These are phyloP conservation scores for Lumbricus terrestris DNA, from an alignment of 2,888 invertebrate genomes.

Conservation along the genomic window DNA sequence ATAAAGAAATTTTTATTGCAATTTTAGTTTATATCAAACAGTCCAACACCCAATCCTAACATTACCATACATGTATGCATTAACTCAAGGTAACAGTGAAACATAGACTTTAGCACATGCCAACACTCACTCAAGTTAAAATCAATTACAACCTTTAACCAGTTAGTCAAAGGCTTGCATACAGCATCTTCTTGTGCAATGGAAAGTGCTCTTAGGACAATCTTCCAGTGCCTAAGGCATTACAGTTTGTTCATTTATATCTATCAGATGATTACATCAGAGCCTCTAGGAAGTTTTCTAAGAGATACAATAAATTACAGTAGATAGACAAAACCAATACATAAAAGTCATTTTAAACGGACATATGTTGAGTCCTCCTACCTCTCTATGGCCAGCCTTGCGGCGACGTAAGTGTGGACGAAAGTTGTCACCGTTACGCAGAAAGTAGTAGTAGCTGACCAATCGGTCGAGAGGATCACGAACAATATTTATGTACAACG, in stretches of 20 bases:
- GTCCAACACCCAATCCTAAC: background rate
- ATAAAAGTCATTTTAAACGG: background rate
- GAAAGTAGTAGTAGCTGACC: conserved; percentile 95
- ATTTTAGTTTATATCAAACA: background rate
- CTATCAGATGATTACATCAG: background rate
- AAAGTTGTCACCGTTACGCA: conserved; percentile 94
- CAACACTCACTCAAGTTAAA: background rate
- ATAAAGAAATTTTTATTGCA: background rate
- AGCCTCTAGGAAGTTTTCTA: background rate
- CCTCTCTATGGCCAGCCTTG: conserved; percentile 94
- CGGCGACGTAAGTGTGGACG: conserved; percentile 88
- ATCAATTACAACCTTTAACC: background rate
- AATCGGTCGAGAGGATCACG: conserved; percentile 91
- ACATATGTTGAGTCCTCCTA: conserved; percentile 57
- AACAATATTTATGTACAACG: conserved; percentile 90
- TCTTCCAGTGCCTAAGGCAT: background rate
- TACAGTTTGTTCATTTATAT: background rate
- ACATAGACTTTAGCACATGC: background rate
- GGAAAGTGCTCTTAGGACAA: background rate
- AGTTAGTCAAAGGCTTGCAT: background rate
- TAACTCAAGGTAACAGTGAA: background rate
- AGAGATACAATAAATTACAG: background rate
- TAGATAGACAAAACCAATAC: background rate
- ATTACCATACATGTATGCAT: background rate
- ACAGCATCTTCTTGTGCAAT: background rate